Base-by-base conservation (phyloP, 2,113 vertebrate species). In the Perognathus longimembris region DNA sequence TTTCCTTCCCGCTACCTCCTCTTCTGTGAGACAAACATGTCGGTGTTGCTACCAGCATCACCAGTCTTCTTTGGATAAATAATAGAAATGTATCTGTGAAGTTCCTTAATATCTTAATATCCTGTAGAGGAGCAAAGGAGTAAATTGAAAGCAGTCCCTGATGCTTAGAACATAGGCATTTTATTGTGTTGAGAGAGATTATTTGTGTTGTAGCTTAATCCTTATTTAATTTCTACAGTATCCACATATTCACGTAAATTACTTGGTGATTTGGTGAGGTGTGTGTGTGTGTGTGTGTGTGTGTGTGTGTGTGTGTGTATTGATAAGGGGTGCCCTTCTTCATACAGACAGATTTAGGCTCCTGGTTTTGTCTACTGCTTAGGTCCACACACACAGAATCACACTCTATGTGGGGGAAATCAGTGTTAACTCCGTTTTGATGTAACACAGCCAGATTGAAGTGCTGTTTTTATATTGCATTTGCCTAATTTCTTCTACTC, bases 171-270 rank as follows among this genome's bases (percentile, higher is more conserved):
- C 32, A 7, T n/a, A 89, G 50, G 67, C 34, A 42, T 85, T 79
- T 87, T 80, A 84, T 85, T 57, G 85, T 93, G 15, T 36, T 63
- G 38, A 79, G 73, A 88, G 42, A 0, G 18, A 69, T 93, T 81
- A 38, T 67, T 36, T 88, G 0, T 42, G 22, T 70, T 80, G 75
- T n/a, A 90, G 2, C 94, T 85, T 88, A 77, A 54, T 86, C 63
- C 82, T 89, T 22, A 87, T 90, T 94, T 95, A 50, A 88, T 2
- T 91, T 81, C 90, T 80, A 77, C 70, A 82, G 5, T 88, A 75
- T 79, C 71, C 89, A 34, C 74, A 12, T 82, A 40, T 85, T 88
- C 78, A 87, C 90, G 85, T 67, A 91, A 94, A 76, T 95, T 92
- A 76, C 42, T 91, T 86, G 77, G 57, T 90, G 70, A 94, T 22